Percentiles rank a stretch among this genome's conserved stretches.
Evolutionary conservation across 2,888 invertebrate species (phyloP).

Genomic region (Tanytarsus gracilentus): DNA sequence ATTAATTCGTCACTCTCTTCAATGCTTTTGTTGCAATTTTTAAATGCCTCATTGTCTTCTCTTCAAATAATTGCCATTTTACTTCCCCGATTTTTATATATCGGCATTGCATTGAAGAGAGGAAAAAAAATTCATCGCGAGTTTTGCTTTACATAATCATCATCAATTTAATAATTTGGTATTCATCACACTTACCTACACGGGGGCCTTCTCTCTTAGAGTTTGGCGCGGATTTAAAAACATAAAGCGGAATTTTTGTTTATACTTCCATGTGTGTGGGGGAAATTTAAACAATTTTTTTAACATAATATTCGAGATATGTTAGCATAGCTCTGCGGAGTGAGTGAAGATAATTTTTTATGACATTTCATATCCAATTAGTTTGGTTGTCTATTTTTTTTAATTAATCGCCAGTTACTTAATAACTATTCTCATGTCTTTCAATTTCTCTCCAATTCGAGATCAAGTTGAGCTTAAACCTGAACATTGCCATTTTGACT

Average conservation of each 20-base stretch:
- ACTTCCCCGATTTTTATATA: background rate
- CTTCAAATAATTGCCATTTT: background rate
- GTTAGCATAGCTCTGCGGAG: too few relatives aligned
- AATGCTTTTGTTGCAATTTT: background rate
- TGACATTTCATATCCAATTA: too few relatives aligned
- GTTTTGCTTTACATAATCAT: slow-evolving; percentile 14
- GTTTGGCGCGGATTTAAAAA: background rate
- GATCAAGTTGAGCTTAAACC: too few relatives aligned
- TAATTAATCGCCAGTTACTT: too few relatives aligned
- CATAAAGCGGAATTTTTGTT: background rate
- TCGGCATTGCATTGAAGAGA: background rate
- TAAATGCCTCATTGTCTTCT: background rate
- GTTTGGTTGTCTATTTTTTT: too few relatives aligned
- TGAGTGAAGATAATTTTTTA: too few relatives aligned
- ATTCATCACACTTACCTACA: slow-evolving; percentile 11
- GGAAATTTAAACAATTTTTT: too few relatives aligned
- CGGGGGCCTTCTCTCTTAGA: background rate
- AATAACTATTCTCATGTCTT: too few relatives aligned
- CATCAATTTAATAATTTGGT: slow-evolving; percentile 21
- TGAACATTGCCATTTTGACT: too few relatives aligned
- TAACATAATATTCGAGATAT: too few relatives aligned
- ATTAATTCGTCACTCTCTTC: background rate
- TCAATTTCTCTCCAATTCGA: too few relatives aligned
- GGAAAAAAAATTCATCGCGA: background rate
- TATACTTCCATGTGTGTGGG: too few relatives aligned